Conservation (phyloP, 2,113 vertebrate species). For the Odocoileus hemionus region DNA sequence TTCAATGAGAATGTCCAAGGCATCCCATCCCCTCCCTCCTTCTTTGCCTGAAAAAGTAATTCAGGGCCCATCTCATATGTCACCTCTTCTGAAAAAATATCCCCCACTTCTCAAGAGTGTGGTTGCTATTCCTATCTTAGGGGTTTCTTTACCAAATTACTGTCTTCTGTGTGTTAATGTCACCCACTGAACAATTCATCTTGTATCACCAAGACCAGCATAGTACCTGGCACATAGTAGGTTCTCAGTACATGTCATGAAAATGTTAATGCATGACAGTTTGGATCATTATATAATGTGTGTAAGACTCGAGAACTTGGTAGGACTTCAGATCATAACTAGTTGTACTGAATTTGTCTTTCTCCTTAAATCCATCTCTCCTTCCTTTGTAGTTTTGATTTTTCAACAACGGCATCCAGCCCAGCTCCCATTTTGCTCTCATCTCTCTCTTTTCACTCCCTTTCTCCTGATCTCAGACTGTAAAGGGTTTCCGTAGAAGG, state of each 20-base stretch:
- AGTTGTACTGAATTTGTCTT: slow-evolving; percentile 21
- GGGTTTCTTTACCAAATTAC: not conserved
- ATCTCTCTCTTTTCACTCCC: not conserved
- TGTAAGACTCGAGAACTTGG: not conserved
- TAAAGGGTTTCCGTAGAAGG: not conserved
- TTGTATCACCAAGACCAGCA: not conserved
- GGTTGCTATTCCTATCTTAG: not conserved
- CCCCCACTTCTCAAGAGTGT: not conserved
- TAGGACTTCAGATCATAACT: not conserved
- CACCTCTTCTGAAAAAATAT: not conserved
- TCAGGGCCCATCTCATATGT: not conserved
- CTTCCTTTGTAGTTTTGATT: not conserved
- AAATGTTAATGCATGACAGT: not conserved
- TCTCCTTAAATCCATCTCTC: slow-evolving; percentile 9
- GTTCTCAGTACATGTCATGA: not conserved
- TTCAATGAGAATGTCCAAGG: not conserved
- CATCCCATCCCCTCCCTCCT: not conserved
- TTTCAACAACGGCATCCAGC: not conserved
- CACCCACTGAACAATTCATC: not conserved
- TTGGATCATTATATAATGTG: not conserved
- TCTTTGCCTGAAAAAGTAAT: not conserved
- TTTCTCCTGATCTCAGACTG: not conserved
- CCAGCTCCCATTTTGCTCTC: not conserved
- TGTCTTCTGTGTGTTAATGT: not conserved
- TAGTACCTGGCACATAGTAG: not conserved